Evolutionary conservation across 2,888 invertebrate genomes (phyloP).

Genomic region (Bellardia bayeri): DNA sequence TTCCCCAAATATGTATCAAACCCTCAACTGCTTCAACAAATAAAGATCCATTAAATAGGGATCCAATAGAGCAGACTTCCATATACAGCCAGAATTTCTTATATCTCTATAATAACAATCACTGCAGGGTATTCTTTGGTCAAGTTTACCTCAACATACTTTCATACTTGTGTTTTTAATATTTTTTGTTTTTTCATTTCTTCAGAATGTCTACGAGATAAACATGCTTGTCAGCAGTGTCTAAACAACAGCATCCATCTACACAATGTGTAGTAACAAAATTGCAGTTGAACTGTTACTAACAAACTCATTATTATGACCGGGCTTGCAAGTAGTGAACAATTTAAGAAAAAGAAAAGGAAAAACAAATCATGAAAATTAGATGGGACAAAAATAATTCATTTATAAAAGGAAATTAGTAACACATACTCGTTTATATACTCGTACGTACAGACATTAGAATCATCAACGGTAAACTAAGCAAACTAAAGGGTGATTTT

Average conservation of each 20-base stretch:
- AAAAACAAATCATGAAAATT: slow-evolving; percentile 26
- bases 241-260: slow-evolving; percentile 38
- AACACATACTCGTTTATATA: background rate
- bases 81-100: no score
- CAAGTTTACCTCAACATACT: slow-evolving; percentile 4
- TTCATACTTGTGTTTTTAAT: slow-evolving; percentile 24
- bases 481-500: no score
- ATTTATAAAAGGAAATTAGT: slow-evolving; percentile 54
- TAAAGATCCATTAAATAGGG: no score
- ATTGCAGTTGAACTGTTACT: slow-evolving; percentile 33
- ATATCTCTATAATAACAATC: background rate
- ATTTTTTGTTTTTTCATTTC: slow-evolving; percentile 32
- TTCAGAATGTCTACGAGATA: slow-evolving; percentile 64
- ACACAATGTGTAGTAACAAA: slow-evolving; percentile 37
- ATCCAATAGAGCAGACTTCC: no score
- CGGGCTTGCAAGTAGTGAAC: slow-evolving; percentile 16
- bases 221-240: slow-evolving; percentile 65
- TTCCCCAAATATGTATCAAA: no score
- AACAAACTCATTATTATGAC: slow-evolving; percentile 59
- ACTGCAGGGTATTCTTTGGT: slow-evolving; percentile 17
- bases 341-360: background rate
- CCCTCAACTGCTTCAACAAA: no score
- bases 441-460: background rate
- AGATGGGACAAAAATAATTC: slow-evolving; percentile 44
- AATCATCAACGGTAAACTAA: slow-evolving; percentile 6